Conservation (phyloP, 1,140 invertebrate species). For the Drosophila nikananu region DNA sequence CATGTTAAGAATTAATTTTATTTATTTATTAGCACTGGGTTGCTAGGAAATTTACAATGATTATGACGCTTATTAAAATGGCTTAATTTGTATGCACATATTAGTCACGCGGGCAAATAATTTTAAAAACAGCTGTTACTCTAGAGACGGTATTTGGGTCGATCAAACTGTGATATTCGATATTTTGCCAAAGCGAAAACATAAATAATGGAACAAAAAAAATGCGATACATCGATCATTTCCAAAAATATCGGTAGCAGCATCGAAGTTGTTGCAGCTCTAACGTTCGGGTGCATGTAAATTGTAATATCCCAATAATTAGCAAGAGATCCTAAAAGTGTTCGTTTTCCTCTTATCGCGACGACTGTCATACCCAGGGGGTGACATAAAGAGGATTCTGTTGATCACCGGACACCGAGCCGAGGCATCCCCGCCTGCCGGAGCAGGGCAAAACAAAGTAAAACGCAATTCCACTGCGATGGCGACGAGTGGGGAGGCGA, state of each 20-base stretch:
- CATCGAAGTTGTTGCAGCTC: background rate
- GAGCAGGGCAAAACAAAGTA: slow-evolving; percentile 42
- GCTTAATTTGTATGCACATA: background rate
- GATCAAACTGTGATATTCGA: background rate
- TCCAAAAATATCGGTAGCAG: background rate
- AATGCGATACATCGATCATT: background rate
- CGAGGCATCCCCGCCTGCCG: background rate
- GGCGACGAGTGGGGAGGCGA: slow-evolving; percentile 49
- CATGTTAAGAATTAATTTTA: too few species aligned
- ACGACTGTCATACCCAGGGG: slow-evolving; percentile 1
- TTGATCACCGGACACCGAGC: background rate
- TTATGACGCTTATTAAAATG: too few species aligned
- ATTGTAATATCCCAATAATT: slow-evolving; percentile 43
- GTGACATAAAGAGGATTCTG: background rate
- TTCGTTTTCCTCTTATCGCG: slow-evolving; percentile 3
- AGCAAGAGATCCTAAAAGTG: slow-evolving; percentile 28
- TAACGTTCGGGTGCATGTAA: slow-evolving; percentile 27
- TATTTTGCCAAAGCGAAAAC: background rate
- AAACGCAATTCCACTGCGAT: slow-evolving; percentile 55
- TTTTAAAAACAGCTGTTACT: slow-evolving; percentile 3
- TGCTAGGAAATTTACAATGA: too few species aligned
- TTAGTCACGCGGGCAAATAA: background rate
- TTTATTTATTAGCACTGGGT: background rate
- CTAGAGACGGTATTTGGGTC: background rate
- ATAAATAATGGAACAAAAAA: background rate